Percentiles rank a stretch among this genome's conserved stretches.
Conservation (phyloP, 2,797 vertebrate species). For the Pempheris klunzingeri region DNA sequence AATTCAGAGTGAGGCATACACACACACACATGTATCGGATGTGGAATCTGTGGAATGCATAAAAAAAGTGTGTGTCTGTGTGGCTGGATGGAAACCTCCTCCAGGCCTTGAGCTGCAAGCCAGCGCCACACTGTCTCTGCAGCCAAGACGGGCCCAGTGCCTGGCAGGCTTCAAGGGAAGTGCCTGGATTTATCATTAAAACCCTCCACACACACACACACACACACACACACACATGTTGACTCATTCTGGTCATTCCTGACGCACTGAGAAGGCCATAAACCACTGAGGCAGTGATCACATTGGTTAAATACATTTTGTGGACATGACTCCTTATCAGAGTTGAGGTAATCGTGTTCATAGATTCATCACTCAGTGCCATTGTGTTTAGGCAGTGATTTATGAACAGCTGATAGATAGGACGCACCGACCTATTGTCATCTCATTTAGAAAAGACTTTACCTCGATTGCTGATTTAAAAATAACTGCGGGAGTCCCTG, state of each 20-base stretch:
- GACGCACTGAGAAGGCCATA: background rate
- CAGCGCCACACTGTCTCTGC: constrained; percentile 47
- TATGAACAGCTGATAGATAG: constrained; percentile 11
- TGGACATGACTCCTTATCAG: background rate
- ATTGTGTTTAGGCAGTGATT: constrained; percentile 8
- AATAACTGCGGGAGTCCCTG: constrained; percentile 31
- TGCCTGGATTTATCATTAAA: constrained; percentile 59
- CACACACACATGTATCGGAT: constrained; percentile 41
- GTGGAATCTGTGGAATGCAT: constrained; percentile 80
- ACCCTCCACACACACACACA: background rate
- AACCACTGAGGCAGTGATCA: background rate
- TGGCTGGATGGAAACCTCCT: constrained; percentile 54
- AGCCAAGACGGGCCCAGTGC: constrained; percentile 29
- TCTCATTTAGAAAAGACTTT: constrained; percentile 14
- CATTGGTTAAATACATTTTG: background rate
- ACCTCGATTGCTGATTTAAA: constrained; percentile 29
- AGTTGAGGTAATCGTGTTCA: background rate
- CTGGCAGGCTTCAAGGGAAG: constrained; percentile 39
- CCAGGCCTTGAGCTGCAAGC: constrained; percentile 57
- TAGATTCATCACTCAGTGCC: background rate
- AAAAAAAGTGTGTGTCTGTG: constrained; percentile 47
- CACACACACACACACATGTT: background rate
- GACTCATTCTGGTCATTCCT: background rate
- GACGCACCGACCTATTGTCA: constrained; percentile 9
- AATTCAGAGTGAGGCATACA: constrained; percentile 10